A percentile compares a stretch with the other conserved stretches of the same genome.
Evolutionary conservation across 2,113 vertebrate species (phyloP).

Genomic region (Rutilus rutilus): DNA sequence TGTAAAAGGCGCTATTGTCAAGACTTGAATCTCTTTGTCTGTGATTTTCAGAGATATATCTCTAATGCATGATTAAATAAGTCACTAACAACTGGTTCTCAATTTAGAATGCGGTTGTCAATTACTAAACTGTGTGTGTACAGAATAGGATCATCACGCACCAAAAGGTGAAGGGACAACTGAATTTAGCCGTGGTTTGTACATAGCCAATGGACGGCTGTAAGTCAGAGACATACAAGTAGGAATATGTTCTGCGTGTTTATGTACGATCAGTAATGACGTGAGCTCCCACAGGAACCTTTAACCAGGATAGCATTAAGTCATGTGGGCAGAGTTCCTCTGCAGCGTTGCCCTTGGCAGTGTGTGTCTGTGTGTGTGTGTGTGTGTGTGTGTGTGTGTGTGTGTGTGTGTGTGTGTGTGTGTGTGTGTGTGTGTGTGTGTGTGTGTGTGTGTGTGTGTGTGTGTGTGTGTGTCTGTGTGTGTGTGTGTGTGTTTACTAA

Average conservation of each 20-base stretch:
- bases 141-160: background rate
- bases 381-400: background rate
- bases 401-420: background rate
- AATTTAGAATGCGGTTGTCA: too few relatives aligned
- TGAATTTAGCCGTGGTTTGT: background rate
- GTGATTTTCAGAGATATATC: too few relatives aligned
- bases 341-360: background rate
- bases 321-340: slow-evolving; percentile 11
- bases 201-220: background rate
- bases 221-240: background rate
- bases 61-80: too few relatives aligned
- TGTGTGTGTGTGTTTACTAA: background rate
- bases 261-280: background rate
- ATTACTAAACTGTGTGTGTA: too few relatives aligned
- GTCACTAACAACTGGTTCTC: too few relatives aligned
- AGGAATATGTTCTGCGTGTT: too few relatives aligned
- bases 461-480: background rate
- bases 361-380: background rate
- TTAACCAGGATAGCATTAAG: background rate
- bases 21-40: too few relatives aligned
- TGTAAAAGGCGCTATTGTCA: too few relatives aligned
- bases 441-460: background rate
- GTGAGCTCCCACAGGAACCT: background rate
- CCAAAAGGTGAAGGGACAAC: background rate
- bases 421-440: background rate